These are phyloP conservation scores for Petrocephalus schoutedeni DNA, from an alignment of 2,797 vertebrate genomes.

Conservation along the genomic window DNA sequence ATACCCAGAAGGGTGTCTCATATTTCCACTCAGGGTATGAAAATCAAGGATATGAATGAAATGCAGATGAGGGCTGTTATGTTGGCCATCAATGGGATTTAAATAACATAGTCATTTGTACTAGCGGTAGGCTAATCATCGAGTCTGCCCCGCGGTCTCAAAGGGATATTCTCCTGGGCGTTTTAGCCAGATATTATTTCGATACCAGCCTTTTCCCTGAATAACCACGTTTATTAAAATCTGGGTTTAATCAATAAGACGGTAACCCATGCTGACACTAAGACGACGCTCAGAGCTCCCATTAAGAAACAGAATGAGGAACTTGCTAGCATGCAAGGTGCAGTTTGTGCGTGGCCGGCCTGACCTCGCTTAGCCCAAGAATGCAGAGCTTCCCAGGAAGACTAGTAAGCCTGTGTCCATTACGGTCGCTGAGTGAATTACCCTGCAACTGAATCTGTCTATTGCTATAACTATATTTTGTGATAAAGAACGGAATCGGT, in stretches of 20 bases:
- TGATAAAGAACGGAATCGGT: conserved; percentile 4
- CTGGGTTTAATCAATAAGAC: conserved; percentile 20
- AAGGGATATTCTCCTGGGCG: neutral
- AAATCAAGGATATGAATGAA: neutral
- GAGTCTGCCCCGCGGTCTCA: neutral
- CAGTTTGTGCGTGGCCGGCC: conserved; percentile 43
- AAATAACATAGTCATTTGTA: neutral
- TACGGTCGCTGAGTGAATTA: conserved; percentile 40
- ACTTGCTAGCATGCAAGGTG: conserved; percentile 34
- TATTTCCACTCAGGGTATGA: neutral
- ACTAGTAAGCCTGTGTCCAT: conserved; percentile 39
- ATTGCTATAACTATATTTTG: neutral
- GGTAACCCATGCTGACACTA: conserved; percentile 1
- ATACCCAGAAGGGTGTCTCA: neutral
- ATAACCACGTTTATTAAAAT: conserved; percentile 32
- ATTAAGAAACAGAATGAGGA: conserved; percentile 39
- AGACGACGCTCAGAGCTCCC: conserved; percentile 38
- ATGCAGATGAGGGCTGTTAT: neutral
- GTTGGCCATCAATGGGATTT: neutral
- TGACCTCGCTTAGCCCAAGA: conserved; percentile 19
- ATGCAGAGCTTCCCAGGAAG: conserved; percentile 1
- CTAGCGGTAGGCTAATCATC: neutral
- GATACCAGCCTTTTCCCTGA: conserved; percentile 25
- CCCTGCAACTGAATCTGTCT: neutral
- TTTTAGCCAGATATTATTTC: neutral